These are phyloP conservation scores for Coleophora flavipennella DNA, from an alignment of 2,888 invertebrate genomes.

Conservation along the genomic window DNA sequence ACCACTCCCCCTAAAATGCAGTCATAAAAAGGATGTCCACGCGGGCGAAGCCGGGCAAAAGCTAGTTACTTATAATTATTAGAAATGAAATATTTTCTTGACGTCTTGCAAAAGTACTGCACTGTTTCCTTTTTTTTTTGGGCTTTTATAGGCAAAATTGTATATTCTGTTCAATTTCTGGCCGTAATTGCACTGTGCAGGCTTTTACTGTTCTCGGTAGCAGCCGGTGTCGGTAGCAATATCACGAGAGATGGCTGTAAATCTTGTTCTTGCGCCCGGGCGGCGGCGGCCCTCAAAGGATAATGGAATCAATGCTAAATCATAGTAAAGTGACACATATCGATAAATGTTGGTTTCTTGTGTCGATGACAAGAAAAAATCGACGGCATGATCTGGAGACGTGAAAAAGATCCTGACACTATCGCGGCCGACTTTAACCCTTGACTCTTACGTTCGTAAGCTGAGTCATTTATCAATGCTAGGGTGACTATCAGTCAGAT, in stretches of 20 bases:
- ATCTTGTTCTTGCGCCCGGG: constrained; percentile 42
- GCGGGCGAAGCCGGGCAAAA: no score
- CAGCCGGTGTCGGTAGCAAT: constrained; percentile 43
- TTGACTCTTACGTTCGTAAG: constrained; percentile 57
- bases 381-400: constrained; percentile 33
- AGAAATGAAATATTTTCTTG: no score
- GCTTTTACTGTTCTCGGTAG: constrained; percentile 31
- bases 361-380: constrained; percentile 34
- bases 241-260: constrained; percentile 38
- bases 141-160: no score
- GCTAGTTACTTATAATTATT: no score
- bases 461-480: constrained; percentile 59
- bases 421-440: constrained; percentile 56
- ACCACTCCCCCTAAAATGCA: no score
- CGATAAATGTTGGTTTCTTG: constrained; percentile 23
- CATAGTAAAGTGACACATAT: constrained; percentile 51
- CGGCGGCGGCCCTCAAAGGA: constrained; percentile 44
- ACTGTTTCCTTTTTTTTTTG: no score
- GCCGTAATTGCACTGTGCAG: constrained; percentile 30
- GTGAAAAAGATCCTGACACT: constrained; percentile 53
- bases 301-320: constrained; percentile 58
- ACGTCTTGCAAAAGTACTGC: no score
- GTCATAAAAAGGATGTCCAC: no score
- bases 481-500: constrained; percentile 39
- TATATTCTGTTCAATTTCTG: constrained; percentile 31